These are phyloP conservation scores for Dipodomys spectabilis DNA, from an alignment of 2,113 vertebrate species.

Conservation along the genomic window DNA sequence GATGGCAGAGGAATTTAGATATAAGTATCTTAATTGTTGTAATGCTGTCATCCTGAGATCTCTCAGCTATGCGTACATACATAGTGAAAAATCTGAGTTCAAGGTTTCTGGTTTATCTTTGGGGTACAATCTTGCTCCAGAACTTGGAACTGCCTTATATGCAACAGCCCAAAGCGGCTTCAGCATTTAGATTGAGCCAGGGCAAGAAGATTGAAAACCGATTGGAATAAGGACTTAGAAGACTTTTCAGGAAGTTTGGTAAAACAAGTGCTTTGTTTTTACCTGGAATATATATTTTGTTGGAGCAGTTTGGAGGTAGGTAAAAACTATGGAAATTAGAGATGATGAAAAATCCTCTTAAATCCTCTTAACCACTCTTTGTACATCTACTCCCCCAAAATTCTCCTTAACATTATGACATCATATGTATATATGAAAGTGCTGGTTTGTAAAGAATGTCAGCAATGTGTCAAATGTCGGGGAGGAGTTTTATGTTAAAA, in stretches of 20 bases:
- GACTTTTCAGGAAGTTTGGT: not conserved
- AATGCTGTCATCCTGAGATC: not conserved
- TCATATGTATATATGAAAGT: not conserved
- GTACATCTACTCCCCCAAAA: not conserved
- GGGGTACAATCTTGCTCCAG: not conserved
- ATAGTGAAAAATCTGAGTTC: constrained; percentile 16
- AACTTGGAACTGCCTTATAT: not conserved
- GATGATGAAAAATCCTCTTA: not conserved
- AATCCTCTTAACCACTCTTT: not conserved
- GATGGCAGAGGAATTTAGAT: not conserved
- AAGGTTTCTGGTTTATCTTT: not conserved
- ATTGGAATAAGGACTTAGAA: not conserved
- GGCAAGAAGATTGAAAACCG: not conserved
- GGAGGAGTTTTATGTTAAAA: not conserved
- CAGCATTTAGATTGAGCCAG: not conserved
- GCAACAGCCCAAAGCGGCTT: not conserved
- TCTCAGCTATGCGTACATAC: not conserved
- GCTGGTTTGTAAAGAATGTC: not conserved
- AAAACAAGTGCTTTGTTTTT: not conserved
- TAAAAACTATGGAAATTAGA: not conserved
- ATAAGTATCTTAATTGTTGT: not conserved
- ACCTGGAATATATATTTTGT: not conserved
- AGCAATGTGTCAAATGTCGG: constrained; percentile 31
- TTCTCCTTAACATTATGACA: not conserved
- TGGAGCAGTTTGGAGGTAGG: not conserved